Conservation (phyloP, 2,797 vertebrate genomes). For the Monodelphis domestica region DNA sequence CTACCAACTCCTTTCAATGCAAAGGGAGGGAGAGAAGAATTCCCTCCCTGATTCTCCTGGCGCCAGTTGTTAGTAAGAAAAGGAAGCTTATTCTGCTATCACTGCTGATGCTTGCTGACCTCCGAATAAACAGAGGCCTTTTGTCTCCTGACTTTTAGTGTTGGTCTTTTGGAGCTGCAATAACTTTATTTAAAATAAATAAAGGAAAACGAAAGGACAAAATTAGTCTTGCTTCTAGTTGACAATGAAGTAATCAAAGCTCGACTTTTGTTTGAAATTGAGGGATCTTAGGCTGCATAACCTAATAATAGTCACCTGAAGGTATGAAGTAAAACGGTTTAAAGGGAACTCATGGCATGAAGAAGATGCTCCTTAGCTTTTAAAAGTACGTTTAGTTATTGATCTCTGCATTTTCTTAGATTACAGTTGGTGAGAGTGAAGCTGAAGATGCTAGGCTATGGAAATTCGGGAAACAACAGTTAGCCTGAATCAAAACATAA, state of each 20-base stretch:
- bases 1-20: background rate
- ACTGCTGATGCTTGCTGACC: slow-evolving; percentile 5
- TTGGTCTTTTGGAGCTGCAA: slow-evolving; percentile 12
- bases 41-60: slow-evolving; percentile 4
- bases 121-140: background rate
- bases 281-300: background rate
- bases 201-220: slow-evolving; percentile 21
- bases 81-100: background rate
- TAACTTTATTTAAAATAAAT: slow-evolving; percentile 54
- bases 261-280: slow-evolving; percentile 29
- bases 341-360: background rate
- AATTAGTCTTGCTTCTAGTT: slow-evolving; percentile 39
- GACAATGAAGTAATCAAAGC: slow-evolving; percentile 39
- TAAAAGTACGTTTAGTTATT: background rate
- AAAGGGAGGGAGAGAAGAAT: background rate
- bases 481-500: slow-evolving; percentile 9
- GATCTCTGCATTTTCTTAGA: slow-evolving; percentile 6
- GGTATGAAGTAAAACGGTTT: background rate
- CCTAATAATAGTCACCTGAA: slow-evolving; percentile 3
- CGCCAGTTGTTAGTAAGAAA: background rate
- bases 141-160: background rate
- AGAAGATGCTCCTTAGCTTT: slow-evolving; percentile 6
- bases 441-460: background rate
- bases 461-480: background rate
- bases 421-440: background rate